Evolutionary conservation across 2,113 vertebrate genomes (phyloP), one percentile per base, ranked within the genome.

Genomic region (Panthera leo): DNA sequence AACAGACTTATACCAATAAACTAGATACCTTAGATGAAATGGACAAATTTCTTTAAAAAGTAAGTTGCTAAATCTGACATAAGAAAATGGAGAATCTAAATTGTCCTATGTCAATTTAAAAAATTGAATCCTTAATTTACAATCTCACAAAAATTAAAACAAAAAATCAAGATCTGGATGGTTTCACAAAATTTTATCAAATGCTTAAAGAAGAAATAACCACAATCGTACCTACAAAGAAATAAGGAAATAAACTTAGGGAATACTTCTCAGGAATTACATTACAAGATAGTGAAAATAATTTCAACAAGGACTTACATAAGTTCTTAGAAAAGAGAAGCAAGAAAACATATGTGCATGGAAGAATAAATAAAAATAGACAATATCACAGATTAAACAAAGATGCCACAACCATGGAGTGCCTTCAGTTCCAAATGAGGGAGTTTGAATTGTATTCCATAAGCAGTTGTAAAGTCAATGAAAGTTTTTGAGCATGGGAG

Each of bases 91-190:
- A 71, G 86, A 94, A 73, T 61, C 14, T 23, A 76, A 82, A 65
- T 25, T 82, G 27, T 10, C 19, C 29, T 68, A 4, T 34, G 53
- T 25, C 10, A 65, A 45, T 63, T 55, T 53, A 76, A 85, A 88
- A 95, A 95, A 85, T 65, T 75, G 51, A 68, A 82, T 34, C 14
- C 14, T 95, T 88, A 91, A 65, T 90, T 92, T 83, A 92, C 87
- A 85, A 55, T 79, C 10, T 65, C 16, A 29, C 29, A 58, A 84
- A 79, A 68, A 63, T 27, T 51, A 58, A 71, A 67, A 5, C 1
- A 71, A 80, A 65, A 87, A 65, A 9, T 84, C 18, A 13, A 36
- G 14, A 15, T 94, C 27, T 2, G 8, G 18, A 48, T 67, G 19
- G 48, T 11, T 89, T 88, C n/a, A 76, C 39, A 89, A 58, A 48